Evolutionary conservation across 37 sponge, comb jelly and placozoan species (phyloP).

Genomic region (Mnemiopsis leidyi): DNA sequence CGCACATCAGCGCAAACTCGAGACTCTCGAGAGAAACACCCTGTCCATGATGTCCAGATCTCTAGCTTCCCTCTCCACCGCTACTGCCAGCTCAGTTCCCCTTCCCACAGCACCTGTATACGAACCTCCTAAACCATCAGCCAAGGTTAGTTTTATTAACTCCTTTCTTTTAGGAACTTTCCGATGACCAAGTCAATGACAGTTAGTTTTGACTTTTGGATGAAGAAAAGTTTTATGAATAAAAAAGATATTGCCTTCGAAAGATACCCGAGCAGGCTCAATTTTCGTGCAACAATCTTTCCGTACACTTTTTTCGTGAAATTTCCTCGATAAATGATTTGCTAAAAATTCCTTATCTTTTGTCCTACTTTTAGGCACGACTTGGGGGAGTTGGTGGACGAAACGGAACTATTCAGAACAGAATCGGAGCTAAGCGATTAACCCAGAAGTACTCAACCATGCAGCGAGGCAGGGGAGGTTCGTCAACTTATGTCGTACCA

Average conservation of each 20-base stretch:
- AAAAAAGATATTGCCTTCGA: too few relatives aligned
- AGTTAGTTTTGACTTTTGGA: too few relatives aligned
- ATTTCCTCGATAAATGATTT: too few relatives aligned
- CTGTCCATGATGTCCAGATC: constrained; percentile 35
- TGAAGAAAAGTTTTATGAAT: too few relatives aligned
- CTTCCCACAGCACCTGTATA: constrained; percentile 39
- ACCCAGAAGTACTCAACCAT: constrained; percentile 36
- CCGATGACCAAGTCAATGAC: too few relatives aligned
- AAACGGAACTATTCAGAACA: background rate
- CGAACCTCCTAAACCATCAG: constrained; percentile 61
- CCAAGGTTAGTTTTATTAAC: too few relatives aligned
- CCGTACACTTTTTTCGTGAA: too few relatives aligned
- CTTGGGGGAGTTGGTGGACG: constrained; percentile 23
- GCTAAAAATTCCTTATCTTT: too few relatives aligned
- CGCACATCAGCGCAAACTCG: constrained; percentile 29
- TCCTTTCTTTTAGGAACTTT: too few relatives aligned
- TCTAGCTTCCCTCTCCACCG: background rate
- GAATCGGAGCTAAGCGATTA: constrained; percentile 38
- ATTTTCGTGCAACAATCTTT: too few relatives aligned
- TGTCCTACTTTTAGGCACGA: background rate
- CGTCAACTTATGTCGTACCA: background rate
- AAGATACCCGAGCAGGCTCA: too few relatives aligned
- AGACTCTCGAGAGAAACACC: constrained; percentile 35
- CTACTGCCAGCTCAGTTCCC: background rate
- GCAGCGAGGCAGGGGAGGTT: background rate